Percentiles rank a stretch among this genome's conserved stretches.
Evolutionary conservation across 1,140 invertebrate genomes (phyloP).

Genomic region (Brachionus calyciflorus): DNA sequence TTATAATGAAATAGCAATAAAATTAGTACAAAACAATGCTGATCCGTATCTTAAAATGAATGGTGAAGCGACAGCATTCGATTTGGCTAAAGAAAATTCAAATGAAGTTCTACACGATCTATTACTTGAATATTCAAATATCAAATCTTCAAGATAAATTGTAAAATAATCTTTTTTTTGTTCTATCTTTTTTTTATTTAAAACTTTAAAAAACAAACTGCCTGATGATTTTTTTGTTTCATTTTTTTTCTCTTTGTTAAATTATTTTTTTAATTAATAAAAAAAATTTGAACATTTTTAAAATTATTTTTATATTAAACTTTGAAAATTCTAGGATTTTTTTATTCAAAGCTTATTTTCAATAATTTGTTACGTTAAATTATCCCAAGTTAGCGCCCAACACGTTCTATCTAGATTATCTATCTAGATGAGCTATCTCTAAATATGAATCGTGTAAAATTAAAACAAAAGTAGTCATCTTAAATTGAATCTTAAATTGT

Average conservation of each 20-base stretch:
- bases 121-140: not conserved
- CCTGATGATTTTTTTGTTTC: not conserved
- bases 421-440: too few relatives aligned
- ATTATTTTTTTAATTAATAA: not conserved
- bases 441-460: too few relatives aligned
- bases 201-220: constrained; percentile 17
- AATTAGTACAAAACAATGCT: constrained; percentile 54
- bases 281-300: too few relatives aligned
- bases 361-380: too few relatives aligned
- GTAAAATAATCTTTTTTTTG: not conserved
- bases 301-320: too few relatives aligned
- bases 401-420: too few relatives aligned
- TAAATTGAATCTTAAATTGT: too few relatives aligned
- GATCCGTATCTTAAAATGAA: constrained; percentile 53
- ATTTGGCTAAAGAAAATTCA: constrained; percentile 53
- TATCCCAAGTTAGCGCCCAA: too few relatives aligned
- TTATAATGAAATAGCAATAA: constrained; percentile 48
- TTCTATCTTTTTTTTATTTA: constrained; percentile 14
- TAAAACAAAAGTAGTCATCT: too few relatives aligned
- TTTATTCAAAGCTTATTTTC: too few relatives aligned
- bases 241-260: constrained; percentile 16
- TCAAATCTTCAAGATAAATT: not conserved
- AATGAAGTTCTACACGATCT: constrained; percentile 20
- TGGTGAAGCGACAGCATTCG: constrained; percentile 52
- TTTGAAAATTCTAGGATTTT: too few relatives aligned